Evolutionary conservation across 2,797 vertebrate species (phyloP).

Genomic region (Tapirus indicus): DNA sequence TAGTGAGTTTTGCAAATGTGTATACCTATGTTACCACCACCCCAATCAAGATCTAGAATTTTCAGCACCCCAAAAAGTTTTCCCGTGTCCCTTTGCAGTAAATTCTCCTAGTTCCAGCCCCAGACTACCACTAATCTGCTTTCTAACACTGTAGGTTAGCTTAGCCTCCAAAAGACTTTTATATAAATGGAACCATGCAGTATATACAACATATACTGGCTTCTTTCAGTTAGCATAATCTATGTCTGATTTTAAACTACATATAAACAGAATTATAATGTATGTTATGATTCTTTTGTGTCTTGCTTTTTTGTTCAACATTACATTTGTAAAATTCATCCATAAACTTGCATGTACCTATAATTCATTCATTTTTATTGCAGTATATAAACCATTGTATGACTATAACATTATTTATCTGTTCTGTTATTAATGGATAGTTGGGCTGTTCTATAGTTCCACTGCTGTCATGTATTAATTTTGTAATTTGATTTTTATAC

Average conservation of each 20-base stretch:
- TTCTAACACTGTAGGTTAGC: background rate
- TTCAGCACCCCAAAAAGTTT: background rate
- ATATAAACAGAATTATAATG: constrained; percentile 9
- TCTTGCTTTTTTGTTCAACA: constrained; percentile 21
- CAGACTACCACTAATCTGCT: background rate
- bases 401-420: background rate
- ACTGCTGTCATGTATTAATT: background rate
- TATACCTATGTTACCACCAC: background rate
- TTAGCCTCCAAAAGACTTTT: background rate
- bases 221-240: background rate
- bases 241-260: background rate
- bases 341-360: background rate
- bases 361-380: constrained; percentile 45
- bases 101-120: background rate
- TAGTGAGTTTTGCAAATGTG: background rate
- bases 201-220: background rate
- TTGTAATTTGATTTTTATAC: constrained; percentile 13
- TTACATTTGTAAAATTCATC: constrained; percentile 24
- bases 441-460: background rate
- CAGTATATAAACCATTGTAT: background rate
- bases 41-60: background rate
- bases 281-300: background rate
- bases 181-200: background rate
- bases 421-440: constrained; percentile 13
- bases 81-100: background rate